A percentile compares a stretch with the other conserved stretches of the same genome.
phyloP scores from a whole-genome alignment of 2,888 invertebrate species.

The Pomacea canaliculata region DNA sequence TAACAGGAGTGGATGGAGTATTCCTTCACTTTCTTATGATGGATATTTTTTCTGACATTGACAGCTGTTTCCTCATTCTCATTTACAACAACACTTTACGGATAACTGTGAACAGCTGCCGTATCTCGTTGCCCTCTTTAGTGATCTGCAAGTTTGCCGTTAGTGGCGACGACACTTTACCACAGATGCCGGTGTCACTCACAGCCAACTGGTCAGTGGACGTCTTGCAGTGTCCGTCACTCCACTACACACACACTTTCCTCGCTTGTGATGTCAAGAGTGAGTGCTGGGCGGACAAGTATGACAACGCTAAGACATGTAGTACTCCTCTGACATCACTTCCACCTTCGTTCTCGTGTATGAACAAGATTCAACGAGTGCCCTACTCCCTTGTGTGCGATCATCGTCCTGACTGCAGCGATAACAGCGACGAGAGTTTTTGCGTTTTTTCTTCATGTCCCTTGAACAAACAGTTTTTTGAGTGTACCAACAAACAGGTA shows the following conservation, averaged over 20 bases:
- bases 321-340: background rate
- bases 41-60: no score
- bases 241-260: slow-evolving; percentile 1
- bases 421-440: slow-evolving; percentile 18
- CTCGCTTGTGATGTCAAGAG: slow-evolving; percentile 13
- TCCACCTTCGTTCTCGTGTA: slow-evolving; percentile 12
- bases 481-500: slow-evolving; percentile 15
- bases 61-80: no score
- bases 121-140: no score
- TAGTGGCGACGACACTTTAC: no score
- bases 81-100: no score
- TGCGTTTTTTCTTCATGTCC: slow-evolving; percentile 8
- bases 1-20: no score
- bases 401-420: slow-evolving; percentile 16
- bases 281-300: slow-evolving; percentile 3
- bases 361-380: slow-evolving; percentile 4
- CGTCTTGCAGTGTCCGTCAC: background rate
- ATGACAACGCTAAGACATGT: background rate
- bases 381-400: slow-evolving; percentile 21
- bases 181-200: no score
- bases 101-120: no score
- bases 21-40: no score
- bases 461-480: background rate
- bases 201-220: no score
- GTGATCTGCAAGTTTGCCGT: no score